Percentiles rank a stretch among this genome's conserved stretches.
phyloP scores from a whole-genome alignment of 2,113 vertebrate genomes.

The Festucalex cinctus region DNA sequence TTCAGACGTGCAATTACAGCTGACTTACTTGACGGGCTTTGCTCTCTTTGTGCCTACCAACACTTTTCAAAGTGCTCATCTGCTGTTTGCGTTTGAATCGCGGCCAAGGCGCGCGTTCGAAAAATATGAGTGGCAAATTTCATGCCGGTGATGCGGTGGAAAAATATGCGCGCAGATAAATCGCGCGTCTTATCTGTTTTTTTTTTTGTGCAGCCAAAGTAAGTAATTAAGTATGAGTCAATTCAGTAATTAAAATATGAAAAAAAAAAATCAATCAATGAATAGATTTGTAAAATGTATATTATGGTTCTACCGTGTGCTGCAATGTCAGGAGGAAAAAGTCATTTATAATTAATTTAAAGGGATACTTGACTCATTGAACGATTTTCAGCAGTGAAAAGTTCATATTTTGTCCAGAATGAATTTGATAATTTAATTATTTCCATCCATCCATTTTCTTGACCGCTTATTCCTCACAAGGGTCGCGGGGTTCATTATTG shows the following conservation, averaged over 20 bases:
- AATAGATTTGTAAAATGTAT: neutral
- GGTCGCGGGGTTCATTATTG: too few relatives aligned
- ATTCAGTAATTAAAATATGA: neutral
- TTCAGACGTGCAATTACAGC: conserved; percentile 56
- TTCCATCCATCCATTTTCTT: too few relatives aligned
- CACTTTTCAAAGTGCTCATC: conserved; percentile 21
- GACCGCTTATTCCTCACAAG: too few relatives aligned
- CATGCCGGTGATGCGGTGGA: neutral
- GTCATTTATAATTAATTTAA: too few relatives aligned
- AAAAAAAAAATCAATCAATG: neutral
- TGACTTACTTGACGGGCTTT: conserved; percentile 20
- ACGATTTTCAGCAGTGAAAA: too few relatives aligned
- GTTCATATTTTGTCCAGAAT: too few relatives aligned
- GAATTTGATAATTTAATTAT: too few relatives aligned
- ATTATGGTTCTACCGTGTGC: neutral
- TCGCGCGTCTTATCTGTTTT: neutral
- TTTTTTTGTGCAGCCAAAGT: neutral
- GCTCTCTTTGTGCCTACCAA: conserved; percentile 24
- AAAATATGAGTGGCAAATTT: neutral
- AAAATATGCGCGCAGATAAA: neutral
- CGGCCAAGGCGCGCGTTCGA: conserved; percentile 7
- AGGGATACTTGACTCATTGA: too few relatives aligned
- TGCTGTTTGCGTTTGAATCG: conserved; percentile 32
- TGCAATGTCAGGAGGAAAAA: too few relatives aligned
- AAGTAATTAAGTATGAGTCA: neutral